A percentile compares a stretch with the other conserved stretches of the same genome.
Evolutionary conservation across 2,888 invertebrate genomes (phyloP).

Genomic region (Dasypolia templi): DNA sequence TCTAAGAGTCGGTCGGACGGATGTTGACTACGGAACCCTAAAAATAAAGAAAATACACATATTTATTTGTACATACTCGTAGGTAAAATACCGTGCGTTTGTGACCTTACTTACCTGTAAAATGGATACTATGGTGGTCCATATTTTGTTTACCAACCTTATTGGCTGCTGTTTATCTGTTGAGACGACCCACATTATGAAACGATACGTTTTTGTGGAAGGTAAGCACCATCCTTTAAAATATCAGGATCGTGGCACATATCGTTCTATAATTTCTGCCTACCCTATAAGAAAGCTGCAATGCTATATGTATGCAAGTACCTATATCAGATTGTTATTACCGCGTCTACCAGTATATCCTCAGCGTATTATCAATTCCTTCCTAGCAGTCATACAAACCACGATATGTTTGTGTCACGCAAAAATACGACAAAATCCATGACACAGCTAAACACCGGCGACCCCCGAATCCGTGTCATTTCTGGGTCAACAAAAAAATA

Average conservation of each 20-base stretch:
- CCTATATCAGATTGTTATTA: neutral
- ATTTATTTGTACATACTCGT: neutral
- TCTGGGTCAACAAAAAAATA: slow-evolving; percentile 29
- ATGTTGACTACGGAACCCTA: no score
- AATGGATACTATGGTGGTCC: neutral
- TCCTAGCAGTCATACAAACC: no score
- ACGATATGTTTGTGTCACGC: neutral
- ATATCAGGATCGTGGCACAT: neutral
- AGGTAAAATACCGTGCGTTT: neutral
- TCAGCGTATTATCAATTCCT: neutral
- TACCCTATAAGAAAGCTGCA: neutral
- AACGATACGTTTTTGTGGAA: neutral
- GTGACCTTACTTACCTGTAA: neutral
- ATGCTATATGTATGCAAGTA: neutral
- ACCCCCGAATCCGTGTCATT: slow-evolving; percentile 41
- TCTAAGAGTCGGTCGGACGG: no score
- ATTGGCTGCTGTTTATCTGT: neutral
- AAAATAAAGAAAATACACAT: neutral
- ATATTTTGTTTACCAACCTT: neutral
- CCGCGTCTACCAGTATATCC: neutral
- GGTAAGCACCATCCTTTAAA: neutral
- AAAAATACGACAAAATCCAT: slow-evolving; percentile 14
- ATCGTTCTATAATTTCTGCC: neutral
- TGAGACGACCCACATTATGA: neutral
- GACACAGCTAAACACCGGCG: no score